phyloP scores from a whole-genome alignment of 1,140 invertebrate genomes.

The Papilio polyxenes region DNA sequence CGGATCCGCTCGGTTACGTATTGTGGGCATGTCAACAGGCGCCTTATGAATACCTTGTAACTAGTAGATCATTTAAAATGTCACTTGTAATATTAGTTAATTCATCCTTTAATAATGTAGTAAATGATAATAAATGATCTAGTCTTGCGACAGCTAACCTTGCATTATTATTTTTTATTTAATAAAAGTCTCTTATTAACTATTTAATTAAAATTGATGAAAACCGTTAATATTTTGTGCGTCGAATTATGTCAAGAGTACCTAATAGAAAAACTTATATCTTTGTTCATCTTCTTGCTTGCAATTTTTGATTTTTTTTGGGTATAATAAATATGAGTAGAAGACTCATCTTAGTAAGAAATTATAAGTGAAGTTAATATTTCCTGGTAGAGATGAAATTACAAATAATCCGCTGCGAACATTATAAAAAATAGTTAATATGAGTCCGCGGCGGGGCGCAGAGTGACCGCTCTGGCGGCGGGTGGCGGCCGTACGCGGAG shows the following conservation, averaged over 20 bases:
- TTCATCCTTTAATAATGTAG: neutral
- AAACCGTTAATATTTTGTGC: neutral
- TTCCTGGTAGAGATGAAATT: constrained; percentile 24
- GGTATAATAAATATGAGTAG: neutral
- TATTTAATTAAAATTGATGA: neutral
- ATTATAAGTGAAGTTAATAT: neutral
- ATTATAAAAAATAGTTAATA: constrained; percentile 22
- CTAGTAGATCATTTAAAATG: neutral
- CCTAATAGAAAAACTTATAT: neutral
- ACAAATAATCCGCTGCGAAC: constrained; percentile 33
- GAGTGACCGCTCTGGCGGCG: constrained; percentile 40
- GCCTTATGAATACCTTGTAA: neutral
- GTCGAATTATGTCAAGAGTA: neutral
- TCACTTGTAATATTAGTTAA: neutral
- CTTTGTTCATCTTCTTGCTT: neutral
- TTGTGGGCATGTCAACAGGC: constrained; percentile 17
- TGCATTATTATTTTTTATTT: neutral
- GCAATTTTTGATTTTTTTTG: neutral
- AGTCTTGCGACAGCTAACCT: neutral
- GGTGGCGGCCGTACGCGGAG: constrained; percentile 38
- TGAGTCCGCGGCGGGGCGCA: constrained; percentile 60
- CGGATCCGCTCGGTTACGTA: constrained; percentile 40
- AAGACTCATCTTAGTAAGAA: neutral
- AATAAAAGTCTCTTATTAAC: neutral
- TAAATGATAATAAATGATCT: neutral